Conservation (phyloP, 2,888 invertebrate species). For the Dysmachus trigonus region DNA sequence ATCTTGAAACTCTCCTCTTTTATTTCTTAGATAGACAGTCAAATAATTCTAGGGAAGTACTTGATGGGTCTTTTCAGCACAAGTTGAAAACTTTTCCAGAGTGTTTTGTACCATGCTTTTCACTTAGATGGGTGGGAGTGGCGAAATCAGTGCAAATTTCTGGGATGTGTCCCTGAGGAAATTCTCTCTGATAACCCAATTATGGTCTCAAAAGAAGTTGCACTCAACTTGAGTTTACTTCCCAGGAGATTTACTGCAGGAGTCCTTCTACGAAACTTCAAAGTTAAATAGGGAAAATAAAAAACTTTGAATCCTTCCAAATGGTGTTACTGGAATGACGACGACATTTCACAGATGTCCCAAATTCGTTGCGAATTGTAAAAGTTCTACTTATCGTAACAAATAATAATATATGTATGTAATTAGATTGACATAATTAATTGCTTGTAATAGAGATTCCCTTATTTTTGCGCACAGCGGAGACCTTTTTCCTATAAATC, state of each 20-base stretch:
- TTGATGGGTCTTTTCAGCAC: slow-evolving; percentile 8
- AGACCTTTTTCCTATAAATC: background rate
- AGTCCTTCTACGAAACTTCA: background rate
- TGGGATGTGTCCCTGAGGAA: background rate
- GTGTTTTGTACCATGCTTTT: slow-evolving; percentile 1
- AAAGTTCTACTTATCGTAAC: background rate
- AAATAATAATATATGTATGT: background rate
- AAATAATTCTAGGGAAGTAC: background rate
- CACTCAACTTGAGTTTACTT: slow-evolving; percentile 6
- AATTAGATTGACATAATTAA: background rate
- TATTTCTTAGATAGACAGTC: background rate
- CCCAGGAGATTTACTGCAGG: background rate
- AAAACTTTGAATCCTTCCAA: background rate
- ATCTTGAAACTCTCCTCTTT: background rate
- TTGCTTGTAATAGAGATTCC: background rate
- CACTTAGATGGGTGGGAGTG: background rate
- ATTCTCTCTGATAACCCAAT: slow-evolving; percentile 15
- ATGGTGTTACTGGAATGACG: background rate
- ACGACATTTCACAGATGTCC: background rate
- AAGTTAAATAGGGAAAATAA: background rate
- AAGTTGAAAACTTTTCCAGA: slow-evolving; percentile 15
- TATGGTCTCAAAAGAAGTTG: slow-evolving; percentile 7
- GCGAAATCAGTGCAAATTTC: slow-evolving; percentile 12
- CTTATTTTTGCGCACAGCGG: background rate
- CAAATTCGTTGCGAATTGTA: background rate